Evolutionary conservation across 2,797 vertebrate species (phyloP), one percentile per base, ranked within the genome.

Genomic region (Arremon aurantiirostris): DNA sequence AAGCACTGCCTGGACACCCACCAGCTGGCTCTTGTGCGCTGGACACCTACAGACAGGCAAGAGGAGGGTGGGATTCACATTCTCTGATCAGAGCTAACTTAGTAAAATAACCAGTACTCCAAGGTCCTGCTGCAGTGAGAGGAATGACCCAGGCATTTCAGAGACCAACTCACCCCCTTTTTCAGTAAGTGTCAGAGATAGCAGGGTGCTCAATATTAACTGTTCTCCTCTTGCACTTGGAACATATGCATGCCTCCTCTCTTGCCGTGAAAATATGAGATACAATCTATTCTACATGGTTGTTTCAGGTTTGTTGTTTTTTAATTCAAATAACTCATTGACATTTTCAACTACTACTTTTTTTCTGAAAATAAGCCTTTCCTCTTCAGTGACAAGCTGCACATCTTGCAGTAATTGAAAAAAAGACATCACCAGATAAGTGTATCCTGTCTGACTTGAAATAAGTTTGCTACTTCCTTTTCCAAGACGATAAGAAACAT

Each of bases 401-500:
- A 83, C 61, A 77, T 95, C 85, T 80, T 86, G 72, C 23, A 75
- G 70, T 82, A 94, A 90, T 39, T 93, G 85, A 81, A 91, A 94
- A 83, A 94, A 96, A 66, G 46, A 93, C 84, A 89, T 49, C 20
- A 53, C 68, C 65, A 90, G 94, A 91, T 90, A 80, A 92, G 78
- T 72, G 63, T 39, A 87, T 88, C 78, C 90, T 96, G 61, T 76
- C 82, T 91, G 76, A 39, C 75, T 70, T 84, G 30, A 93, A 94
- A 66, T 90, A 91, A 89, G 68, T 86, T 49, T 66, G 35, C n/a
- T 85, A 52, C 53, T 94, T 95, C 94, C 86, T 89, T 95, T 94
- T 89, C 37, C 63, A 73, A 82, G 44, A 72, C 85, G 92, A 93
- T 94, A 95, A 95, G 78, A 80, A 95, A 90, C 69, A 95, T 81